Base-by-base conservation (phyloP, 2,888 invertebrate genomes). In the Phorcus lineatus region DNA sequence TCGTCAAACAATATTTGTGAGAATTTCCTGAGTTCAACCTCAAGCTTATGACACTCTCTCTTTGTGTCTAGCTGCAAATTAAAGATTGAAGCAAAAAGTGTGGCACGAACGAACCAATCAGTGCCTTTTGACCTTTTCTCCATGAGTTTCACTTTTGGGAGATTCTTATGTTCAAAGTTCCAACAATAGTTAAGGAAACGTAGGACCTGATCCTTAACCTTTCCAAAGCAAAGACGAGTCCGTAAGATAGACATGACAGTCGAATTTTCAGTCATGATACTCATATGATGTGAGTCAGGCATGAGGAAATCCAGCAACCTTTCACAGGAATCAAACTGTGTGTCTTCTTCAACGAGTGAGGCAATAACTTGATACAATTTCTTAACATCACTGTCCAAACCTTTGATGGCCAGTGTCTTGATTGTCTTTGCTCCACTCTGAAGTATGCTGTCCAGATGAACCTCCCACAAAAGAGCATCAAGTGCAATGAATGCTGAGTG, bases 101-200 rank as follows among this genome's bases (percentile, higher is more conserved):
- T 54, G 24, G 81, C 80, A 22, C 76, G 66, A 2, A 84, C 81
- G 55, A 81, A 80, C 84, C 84, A 84, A 67, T 78, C 70, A 17
- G 81, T 76, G 54, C 82, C 80, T 62, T 81, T 82, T 74, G 82
- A 82, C 55, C 79, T 62, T 52, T 84, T 82, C 66, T 82, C 82
- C 31, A 80, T 54, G 22, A 81, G 52, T 70, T 81, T 40, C 24
- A 54, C 28, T 47, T 4, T 4, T 6, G 13, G 47, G 0, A 31
- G 9, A 16, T 1, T 52, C 24, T 74, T 74, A 52, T 47, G 24
- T 52, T 47, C 11, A 47, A 52, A 24, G 13, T 24, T 74, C 74
- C 74, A 74, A 6, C 24, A 52, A 52, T 74, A 13, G 24, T 74
- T 22, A 4, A 74, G 52, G 52, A 47, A 74, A 22, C 52, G 40